Conservation (phyloP, 2,797 vertebrate species). For the Sebastes trivittatus region DNA sequence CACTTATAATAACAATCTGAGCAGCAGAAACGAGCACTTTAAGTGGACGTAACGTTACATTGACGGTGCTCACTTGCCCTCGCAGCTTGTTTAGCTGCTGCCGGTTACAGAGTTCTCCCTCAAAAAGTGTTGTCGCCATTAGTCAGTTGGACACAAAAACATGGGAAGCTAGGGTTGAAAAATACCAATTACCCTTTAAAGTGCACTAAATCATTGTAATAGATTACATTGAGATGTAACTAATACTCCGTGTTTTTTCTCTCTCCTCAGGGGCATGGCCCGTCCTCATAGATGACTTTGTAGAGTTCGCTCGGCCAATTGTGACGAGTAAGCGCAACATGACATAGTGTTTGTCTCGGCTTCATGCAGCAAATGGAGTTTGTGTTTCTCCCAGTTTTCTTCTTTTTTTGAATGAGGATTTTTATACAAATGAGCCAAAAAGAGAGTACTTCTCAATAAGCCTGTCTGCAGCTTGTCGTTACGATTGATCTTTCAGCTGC, state of each 20-base stretch:
- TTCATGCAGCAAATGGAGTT: slow-evolving; percentile 37
- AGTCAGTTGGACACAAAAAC: too few species aligned
- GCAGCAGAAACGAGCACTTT: too few species aligned
- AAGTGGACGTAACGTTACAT: too few species aligned
- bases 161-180: too few species aligned
- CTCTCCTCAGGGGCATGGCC: slow-evolving; percentile 91
- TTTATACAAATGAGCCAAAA: slow-evolving; percentile 76
- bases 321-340: slow-evolving; percentile 87
- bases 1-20: too few species aligned
- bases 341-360: slow-evolving; percentile 81
- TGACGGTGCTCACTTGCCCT: too few species aligned
- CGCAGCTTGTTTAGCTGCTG: too few species aligned
- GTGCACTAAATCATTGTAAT: background rate
- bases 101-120: too few species aligned
- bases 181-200: background rate
- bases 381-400: slow-evolving; percentile 51
- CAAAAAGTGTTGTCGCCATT: too few species aligned
- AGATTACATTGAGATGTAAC: background rate
- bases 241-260: background rate
- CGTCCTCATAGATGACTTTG: slow-evolving; percentile 97
- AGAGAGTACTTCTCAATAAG: slow-evolving; percentile 65
- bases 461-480: slow-evolving; percentile 55
- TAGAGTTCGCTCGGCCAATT: slow-evolving; percentile 94
- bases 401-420: slow-evolving; percentile 58
- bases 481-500: slow-evolving; percentile 58